Evolutionary conservation across 2,888 invertebrate genomes (phyloP).

Genomic region (Thecophora atra): DNA sequence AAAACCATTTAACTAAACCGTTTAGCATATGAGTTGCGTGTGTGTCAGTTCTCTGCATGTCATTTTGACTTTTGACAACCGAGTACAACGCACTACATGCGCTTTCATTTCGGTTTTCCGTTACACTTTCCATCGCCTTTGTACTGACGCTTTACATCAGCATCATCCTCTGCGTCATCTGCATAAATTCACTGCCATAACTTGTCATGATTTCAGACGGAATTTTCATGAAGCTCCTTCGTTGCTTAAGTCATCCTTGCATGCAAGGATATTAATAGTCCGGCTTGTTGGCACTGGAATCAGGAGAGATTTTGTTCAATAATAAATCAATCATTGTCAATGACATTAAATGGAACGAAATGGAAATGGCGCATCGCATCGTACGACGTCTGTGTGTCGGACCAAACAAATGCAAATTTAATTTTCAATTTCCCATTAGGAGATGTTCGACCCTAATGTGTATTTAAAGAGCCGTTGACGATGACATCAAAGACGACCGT

Average conservation of each 20-base stretch:
- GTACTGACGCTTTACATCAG: background rate
- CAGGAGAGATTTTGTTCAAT: slow-evolving; percentile 24
- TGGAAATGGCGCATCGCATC: background rate
- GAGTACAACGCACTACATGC: background rate
- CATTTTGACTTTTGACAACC: background rate
- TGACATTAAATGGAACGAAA: slow-evolving; percentile 16
- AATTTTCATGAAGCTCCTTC: slow-evolving; percentile 9
- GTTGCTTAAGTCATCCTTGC: slow-evolving; percentile 16
- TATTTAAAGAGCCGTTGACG: slow-evolving; percentile 34
- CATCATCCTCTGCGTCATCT: background rate
- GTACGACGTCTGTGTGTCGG: background rate
- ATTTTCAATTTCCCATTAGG: slow-evolving; percentile 35
- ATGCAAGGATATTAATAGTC: slow-evolving; percentile 21
- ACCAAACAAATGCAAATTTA: slow-evolving; percentile 34
- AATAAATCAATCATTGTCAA: slow-evolving; percentile 40
- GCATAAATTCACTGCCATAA: slow-evolving; percentile 25
- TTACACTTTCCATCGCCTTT: slow-evolving; percentile 14
- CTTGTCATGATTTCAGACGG: slow-evolving; percentile 9
- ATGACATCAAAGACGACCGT: background rate
- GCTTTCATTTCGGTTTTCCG: background rate
- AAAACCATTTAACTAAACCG: background rate
- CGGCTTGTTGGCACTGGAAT: background rate
- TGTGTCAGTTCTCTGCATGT: background rate
- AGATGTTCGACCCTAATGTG: slow-evolving; percentile 35
- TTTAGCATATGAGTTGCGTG: background rate